Evolutionary conservation across 2,888 invertebrate species (phyloP), one percentile per base, ranked within the genome.

Genomic region (Tachina lurida): DNA sequence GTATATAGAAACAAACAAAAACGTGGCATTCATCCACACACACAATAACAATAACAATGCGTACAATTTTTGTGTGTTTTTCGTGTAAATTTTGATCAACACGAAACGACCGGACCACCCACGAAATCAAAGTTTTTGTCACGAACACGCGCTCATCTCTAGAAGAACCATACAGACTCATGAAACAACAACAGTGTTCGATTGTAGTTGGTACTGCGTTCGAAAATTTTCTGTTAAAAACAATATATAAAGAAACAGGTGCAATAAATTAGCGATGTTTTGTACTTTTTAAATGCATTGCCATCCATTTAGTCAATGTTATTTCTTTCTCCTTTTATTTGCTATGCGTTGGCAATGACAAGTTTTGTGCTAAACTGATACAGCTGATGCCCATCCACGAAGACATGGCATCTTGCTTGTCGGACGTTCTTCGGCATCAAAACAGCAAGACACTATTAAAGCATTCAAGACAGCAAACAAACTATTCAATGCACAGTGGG

Each of bases 181-280:
- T 54, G 31, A 31, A 31, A n/a, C 19, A 17, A 54, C 54, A n/a
- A 19, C 10, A 62, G 45, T 75, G 45, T 71, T 60, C n/a, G 17
- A 60, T 60, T 65, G 45, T 60, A 76, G 77, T 31, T 75, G 31
- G 45, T 62, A 60, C 52, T 70, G 60, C 41, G 58, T 45, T 39
- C 71, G 47, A 70, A 71, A 56, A 52, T 71, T 67, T 77, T 49
- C 31, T 31, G 71, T 76, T 71, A n/a, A 60, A 78, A 77, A 52
- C 68, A 70, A 84, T 41, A 74, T 47, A 47, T 54, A 52, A 84
- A 74, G 63, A 56, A 84, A 78, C 78, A 79, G 84, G 84, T 84
- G 84, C 74, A 84, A 84, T 84, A 84, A 84, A 84, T 84, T 84
- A 84, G 68, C 45, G 56, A 84, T 78, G 68, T 78, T 84, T 84